These are phyloP conservation scores for Embidobia sp. DNA, from an alignment of 2,888 invertebrate species.

Conservation along the genomic window DNA sequence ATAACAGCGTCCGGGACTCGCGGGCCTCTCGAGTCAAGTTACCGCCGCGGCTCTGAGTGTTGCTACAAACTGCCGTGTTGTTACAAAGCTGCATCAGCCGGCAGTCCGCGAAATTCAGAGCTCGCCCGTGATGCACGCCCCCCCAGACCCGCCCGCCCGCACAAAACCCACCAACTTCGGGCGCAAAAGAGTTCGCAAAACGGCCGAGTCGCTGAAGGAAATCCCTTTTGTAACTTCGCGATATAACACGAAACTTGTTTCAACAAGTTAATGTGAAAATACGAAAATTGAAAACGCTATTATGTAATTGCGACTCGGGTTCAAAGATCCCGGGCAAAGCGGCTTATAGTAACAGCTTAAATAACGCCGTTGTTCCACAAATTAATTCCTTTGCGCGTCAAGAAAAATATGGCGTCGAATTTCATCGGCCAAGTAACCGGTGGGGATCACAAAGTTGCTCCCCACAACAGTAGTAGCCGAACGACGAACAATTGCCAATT, in stretches of 20 bases:
- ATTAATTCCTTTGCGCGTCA: conserved; percentile 32
- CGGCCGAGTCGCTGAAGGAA: conserved; percentile 50
- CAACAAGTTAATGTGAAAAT: conserved; percentile 56
- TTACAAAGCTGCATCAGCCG: conserved; percentile 55
- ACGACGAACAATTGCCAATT: too few species aligned
- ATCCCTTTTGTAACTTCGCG: conserved; percentile 55
- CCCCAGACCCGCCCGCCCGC: not conserved
- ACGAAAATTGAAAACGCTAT: conserved; percentile 61
- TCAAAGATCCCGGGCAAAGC: conserved; percentile 48
- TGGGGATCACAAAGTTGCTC: too few species aligned
- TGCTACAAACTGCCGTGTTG: conserved; percentile 58
- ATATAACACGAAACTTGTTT: conserved; percentile 55
- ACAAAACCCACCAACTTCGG: conserved; percentile 32
- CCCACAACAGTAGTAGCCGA: too few species aligned
- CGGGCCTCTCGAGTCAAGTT: conserved; percentile 63
- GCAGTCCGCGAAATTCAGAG: conserved; percentile 53
- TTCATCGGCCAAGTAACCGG: too few species aligned
- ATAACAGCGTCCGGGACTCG: conserved; percentile 61
- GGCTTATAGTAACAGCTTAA: conserved; percentile 55
- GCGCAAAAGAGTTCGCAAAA: conserved; percentile 54
- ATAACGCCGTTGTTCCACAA: conserved; percentile 32
- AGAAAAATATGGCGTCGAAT: conserved; percentile 13
- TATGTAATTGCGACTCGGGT: conserved; percentile 56
- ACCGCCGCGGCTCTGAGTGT: conserved; percentile 45
- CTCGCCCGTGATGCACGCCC: conserved; percentile 36